Percentiles rank a stretch among this genome's conserved stretches.
Evolutionary conservation across 2,888 invertebrate species (phyloP).

Genomic region (Tolmerus cingulatus): DNA sequence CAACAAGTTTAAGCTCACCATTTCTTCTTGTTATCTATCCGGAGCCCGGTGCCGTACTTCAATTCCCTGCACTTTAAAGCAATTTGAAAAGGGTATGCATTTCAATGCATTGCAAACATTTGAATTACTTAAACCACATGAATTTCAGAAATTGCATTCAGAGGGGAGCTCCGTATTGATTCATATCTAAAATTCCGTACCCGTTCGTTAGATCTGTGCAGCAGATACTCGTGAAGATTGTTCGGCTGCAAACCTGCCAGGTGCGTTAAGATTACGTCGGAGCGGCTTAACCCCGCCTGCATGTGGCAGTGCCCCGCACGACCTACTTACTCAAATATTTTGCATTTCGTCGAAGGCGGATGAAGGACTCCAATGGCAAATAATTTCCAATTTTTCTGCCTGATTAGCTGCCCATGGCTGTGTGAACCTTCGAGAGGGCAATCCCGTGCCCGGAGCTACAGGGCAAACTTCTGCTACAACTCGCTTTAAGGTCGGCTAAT

Average conservation of each 20-base stretch:
- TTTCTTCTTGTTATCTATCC: conserved; percentile 35
- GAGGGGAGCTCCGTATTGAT: conserved; percentile 39
- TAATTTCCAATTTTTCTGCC: conserved; percentile 7
- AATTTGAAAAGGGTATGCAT: conserved; percentile 45
- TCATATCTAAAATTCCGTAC: conserved; percentile 34
- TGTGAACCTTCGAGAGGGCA: background rate
- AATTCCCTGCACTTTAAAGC: conserved; percentile 40
- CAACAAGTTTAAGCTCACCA: conserved; percentile 35
- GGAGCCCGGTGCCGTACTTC: background rate
- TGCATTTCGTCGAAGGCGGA: background rate
- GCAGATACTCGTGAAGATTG: conserved; percentile 4
- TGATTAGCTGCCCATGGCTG: background rate
- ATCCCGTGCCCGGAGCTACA: background rate
- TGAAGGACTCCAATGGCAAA: background rate
- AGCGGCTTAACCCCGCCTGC: background rate
- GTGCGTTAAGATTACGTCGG: background rate
- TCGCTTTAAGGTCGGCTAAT: background rate
- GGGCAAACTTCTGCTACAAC: background rate
- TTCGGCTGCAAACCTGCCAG: background rate
- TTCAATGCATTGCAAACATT: conserved; percentile 48
- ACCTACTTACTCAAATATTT: background rate
- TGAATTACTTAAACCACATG: conserved; percentile 48
- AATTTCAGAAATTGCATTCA: conserved; percentile 47
- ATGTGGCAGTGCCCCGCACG: background rate
- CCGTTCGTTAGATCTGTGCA: background rate